Percentiles rank a stretch among this genome's conserved stretches.
phyloP scores from a whole-genome alignment of 2,888 invertebrate species.

The Hylaea fasciaria region DNA sequence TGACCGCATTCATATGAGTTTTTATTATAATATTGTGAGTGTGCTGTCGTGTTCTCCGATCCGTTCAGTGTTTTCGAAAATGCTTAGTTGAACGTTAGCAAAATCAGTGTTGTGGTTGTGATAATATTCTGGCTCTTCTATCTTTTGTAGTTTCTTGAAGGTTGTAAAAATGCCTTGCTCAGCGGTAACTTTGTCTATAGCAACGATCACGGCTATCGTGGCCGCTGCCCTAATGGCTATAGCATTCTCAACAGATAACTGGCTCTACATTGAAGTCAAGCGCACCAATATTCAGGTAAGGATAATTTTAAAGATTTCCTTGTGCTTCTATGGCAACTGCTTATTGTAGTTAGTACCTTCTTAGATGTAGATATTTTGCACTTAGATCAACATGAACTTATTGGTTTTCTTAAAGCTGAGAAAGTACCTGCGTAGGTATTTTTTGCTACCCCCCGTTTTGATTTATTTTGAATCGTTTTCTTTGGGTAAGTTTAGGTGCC shows the following conservation, averaged over 20 bases:
- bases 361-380: too few relatives aligned
- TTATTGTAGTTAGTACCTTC: background rate
- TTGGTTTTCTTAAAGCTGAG: too few relatives aligned
- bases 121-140: slow-evolving; percentile 61
- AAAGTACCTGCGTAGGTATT: too few relatives aligned
- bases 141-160: slow-evolving; percentile 67
- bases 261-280: slow-evolving; percentile 97
- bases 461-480: too few relatives aligned
- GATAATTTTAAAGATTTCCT: slow-evolving; percentile 20
- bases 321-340: slow-evolving; percentile 7
- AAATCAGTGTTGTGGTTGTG: slow-evolving; percentile 81
- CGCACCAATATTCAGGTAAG: slow-evolving; percentile 94
- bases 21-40: slow-evolving; percentile 77
- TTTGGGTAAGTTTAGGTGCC: too few relatives aligned
- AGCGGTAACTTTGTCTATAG: slow-evolving; percentile 96
- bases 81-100: slow-evolving; percentile 79
- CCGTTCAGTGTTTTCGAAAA: slow-evolving; percentile 80
- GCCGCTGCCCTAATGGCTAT: slow-evolving; percentile 96
- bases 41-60: slow-evolving; percentile 81
- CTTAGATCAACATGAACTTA: too few relatives aligned
- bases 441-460: too few relatives aligned
- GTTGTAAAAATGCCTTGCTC: slow-evolving; percentile 94
- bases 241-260: slow-evolving; percentile 98
- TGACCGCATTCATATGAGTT: slow-evolving; percentile 83
- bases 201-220: slow-evolving; percentile 97